Conservation (phyloP, 2,797 vertebrate species). For the Sphaeramia orbicularis region DNA sequence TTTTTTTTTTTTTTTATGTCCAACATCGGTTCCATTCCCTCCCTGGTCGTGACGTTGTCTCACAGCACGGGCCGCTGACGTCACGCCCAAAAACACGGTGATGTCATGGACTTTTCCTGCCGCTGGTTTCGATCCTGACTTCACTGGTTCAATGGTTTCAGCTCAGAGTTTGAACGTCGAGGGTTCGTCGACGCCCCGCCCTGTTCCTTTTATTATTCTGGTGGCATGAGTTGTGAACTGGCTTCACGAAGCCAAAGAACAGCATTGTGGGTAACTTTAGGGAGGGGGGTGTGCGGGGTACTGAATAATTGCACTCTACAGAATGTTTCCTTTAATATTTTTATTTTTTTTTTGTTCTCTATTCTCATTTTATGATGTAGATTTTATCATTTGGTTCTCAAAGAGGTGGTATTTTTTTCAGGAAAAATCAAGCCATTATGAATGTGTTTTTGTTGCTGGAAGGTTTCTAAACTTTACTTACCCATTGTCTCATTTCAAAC, state of each 20-base stretch:
- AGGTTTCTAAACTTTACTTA: slow-evolving; percentile 56
- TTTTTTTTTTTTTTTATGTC: too few relatives aligned
- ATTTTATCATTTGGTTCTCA: slow-evolving; percentile 82
- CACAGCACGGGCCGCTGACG: slow-evolving; percentile 34
- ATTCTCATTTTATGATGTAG: slow-evolving; percentile 68
- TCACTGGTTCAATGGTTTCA: slow-evolving; percentile 43
- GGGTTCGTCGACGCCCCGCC: slow-evolving; percentile 33
- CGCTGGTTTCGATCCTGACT: slow-evolving; percentile 50
- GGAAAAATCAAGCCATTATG: slow-evolving; percentile 84
- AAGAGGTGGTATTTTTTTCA: slow-evolving; percentile 86
- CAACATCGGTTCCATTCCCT: slow-evolving; percentile 54
- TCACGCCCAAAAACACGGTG: slow-evolving; percentile 70
- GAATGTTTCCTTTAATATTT: slow-evolving; percentile 77
- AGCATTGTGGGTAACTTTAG: slow-evolving; percentile 63
- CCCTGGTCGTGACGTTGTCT: slow-evolving; percentile 37
- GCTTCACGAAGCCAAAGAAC: slow-evolving; percentile 83
- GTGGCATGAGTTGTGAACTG: slow-evolving; percentile 56
- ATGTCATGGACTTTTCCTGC: slow-evolving; percentile 59
- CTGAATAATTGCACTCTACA: slow-evolving; percentile 85
- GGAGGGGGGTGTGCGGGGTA: slow-evolving; percentile 66
- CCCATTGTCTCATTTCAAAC: slow-evolving; percentile 49
- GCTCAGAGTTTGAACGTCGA: slow-evolving; percentile 54
- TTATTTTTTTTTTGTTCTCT: slow-evolving; percentile 49
- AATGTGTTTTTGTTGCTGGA: slow-evolving; percentile 82
- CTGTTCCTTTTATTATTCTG: slow-evolving; percentile 54